Base-by-base conservation (phyloP, 1,140 invertebrate species). In the Zaprionus lachaisei region DNA sequence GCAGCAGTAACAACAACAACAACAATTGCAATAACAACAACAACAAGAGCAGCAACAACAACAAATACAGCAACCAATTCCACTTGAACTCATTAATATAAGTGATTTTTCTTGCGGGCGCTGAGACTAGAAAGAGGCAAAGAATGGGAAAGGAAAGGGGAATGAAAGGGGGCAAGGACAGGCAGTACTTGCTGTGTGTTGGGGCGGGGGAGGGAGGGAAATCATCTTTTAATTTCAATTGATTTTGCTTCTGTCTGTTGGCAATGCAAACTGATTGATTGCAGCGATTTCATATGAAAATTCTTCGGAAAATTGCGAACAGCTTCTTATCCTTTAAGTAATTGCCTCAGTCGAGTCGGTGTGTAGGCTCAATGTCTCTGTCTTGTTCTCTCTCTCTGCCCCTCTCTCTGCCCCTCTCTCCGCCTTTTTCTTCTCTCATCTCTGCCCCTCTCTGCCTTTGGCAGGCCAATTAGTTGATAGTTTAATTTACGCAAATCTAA, bases 151-250 rank as follows among this genome's bases (percentile, higher is more conserved):
- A 57, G 38, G 22, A 28, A n/a, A 11, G 37, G 22, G 54, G 2
- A 41, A 14, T 2, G 14, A 17, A 54, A 49, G n/a, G 22, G 14
- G 64, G 20, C 3, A 26, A 26, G 44, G 12, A 2, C 31, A 34
- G 31, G 9, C 31, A 11, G n/a, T 17, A 41, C 38, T 41, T 47
- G 41, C n/a, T 4, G 3, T 14, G 17, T 1, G 28, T 1, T n/a
- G 15, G 22, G 20, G 9, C 0, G 41, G 47, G 31, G 60, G 62
- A 28, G 64, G 1, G n/a, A 34, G 14, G 7, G 22, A 89, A 89
- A 89, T 89, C 85, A 89, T 89, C 85, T 89, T 90, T 89, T 87
- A 90, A 89, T 89, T 89, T 89, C 85, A 89, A 89, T 89, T 89
- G 85, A 89, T 89, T 89, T 89, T 89, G 81, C 81, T 90, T 84